Evolutionary conservation across 1,140 invertebrate species (phyloP).

Genomic region (Leptinotarsa defecta): DNA sequence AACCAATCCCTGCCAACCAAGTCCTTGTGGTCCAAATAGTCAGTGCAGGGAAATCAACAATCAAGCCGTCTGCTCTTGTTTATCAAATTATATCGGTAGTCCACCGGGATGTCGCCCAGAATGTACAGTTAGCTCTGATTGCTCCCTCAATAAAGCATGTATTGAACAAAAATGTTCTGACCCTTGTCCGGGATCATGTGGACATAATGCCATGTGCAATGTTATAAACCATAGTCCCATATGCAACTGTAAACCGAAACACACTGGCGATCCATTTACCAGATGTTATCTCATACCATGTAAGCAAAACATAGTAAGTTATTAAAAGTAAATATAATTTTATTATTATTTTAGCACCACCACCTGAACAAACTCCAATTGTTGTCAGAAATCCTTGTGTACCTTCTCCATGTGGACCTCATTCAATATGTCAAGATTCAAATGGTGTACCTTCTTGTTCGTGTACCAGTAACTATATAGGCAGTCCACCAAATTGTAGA

Average conservation of each 20-base stretch:
- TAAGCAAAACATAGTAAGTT: constrained; percentile 47
- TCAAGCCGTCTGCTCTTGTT: constrained; percentile 72
- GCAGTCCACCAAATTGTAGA: constrained; percentile 70
- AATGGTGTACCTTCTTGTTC: constrained; percentile 66
- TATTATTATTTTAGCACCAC: constrained; percentile 42
- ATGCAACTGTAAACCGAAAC: constrained; percentile 68
- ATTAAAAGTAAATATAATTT: not conserved
- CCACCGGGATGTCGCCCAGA: constrained; percentile 75
- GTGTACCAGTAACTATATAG: constrained; percentile 64
- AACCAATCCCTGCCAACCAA: constrained; percentile 71
- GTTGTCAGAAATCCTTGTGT: constrained; percentile 65
- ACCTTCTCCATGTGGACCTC: constrained; percentile 78
- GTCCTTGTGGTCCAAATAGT: constrained; percentile 74
- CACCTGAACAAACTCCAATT: constrained; percentile 35
- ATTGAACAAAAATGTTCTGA: constrained; percentile 72
- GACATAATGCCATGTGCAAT: constrained; percentile 69
- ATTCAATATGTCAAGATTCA: constrained; percentile 68
- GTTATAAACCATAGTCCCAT: constrained; percentile 74
- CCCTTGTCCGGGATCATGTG: constrained; percentile 78
- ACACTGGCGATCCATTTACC: constrained; percentile 73
- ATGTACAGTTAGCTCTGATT: constrained; percentile 77
- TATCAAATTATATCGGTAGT: constrained; percentile 62
- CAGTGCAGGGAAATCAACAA: constrained; percentile 66
- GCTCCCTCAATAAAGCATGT: constrained; percentile 71
- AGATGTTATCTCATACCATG: constrained; percentile 63